These are phyloP conservation scores for Rhodinocichla rosea DNA, from an alignment of 2,113 vertebrate genomes.

Conservation along the genomic window DNA sequence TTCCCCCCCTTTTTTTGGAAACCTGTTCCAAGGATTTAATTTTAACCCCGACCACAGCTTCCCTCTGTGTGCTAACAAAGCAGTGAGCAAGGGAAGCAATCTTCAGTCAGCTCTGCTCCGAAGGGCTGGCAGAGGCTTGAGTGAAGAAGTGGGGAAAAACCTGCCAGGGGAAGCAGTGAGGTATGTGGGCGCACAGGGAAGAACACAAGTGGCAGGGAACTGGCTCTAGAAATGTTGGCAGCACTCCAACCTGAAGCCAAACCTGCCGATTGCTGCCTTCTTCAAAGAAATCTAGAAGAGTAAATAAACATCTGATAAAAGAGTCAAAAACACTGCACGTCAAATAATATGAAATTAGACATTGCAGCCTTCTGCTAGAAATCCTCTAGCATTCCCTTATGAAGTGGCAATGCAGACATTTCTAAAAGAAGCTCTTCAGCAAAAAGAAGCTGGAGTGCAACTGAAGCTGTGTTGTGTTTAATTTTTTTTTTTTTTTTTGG, in stretches of 20 bases:
- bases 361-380: not conserved
- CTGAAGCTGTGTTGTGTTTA: not conserved
- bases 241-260: not conserved
- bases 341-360: not conserved
- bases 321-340: not conserved
- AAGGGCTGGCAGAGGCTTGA: not conserved
- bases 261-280: not conserved
- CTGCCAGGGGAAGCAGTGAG: rapidly evolving
- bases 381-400: not conserved
- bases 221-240: not conserved
- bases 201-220: rapidly evolving
- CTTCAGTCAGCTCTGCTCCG: not conserved
- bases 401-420: not conserved
- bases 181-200: too few relatives aligned
- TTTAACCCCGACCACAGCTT: rapidly evolving
- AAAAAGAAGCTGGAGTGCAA: not conserved
- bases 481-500: too few relatives aligned
- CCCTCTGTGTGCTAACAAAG: not conserved
- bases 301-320: not conserved
- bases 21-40: not conserved
- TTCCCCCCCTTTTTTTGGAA: not conserved
- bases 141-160: not conserved
- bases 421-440: not conserved
- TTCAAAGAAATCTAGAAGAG: not conserved
- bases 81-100: not conserved